Evolutionary conservation across 2,888 invertebrate species (phyloP), one percentile per base, ranked within the genome.

Genomic region (Notocelia uddmanniana): DNA sequence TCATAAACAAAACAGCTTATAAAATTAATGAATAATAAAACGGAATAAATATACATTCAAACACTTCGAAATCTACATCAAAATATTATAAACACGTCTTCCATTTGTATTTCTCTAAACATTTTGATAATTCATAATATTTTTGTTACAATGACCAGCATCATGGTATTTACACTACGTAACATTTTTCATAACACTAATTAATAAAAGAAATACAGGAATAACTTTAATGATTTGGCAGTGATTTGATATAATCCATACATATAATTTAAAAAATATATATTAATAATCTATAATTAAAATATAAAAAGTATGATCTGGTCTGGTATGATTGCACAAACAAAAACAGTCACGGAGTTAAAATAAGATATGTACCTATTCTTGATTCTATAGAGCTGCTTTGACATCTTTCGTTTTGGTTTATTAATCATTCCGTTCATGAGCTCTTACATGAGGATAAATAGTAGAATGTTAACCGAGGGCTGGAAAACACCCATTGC

Each of bases 1-100:
- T 82, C 85, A 79, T 72, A 60, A 77, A 66, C 57, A 70, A 69
- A 55, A 64, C 74, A 77, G 78, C 79, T 79, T 75, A 62, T 76
- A 55, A 71, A 55, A 67, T 41, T 55, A 60, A 37, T 54, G 48
- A 67, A 60, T n/a, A n/a, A n/a, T n/a, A 62, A 52, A 55, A 72
- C 31, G 18, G 21, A 15, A 58, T 41, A 52, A 0, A 57, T 55
- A 41, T 11, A 55, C 11, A 58, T 55, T 37, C n/a, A 50, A 69
- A 69, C 63, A 67, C 26, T 73, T 67, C 74, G 76, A 79, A 74
- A 70, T 80, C 79, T 76, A 64, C 58, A 79, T 76, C 78, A 78
- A 79, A 79, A 75, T 58, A 76, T 71, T 68, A 72, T 67, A 73
- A 67, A 75, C 71, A 75, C 73, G 57, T 68, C 57, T 60, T 71